A percentile compares a stretch with the other conserved stretches of the same genome.
phyloP scores from a whole-genome alignment of 2,888 invertebrate genomes.

The Drosophila acutilabella region DNA sequence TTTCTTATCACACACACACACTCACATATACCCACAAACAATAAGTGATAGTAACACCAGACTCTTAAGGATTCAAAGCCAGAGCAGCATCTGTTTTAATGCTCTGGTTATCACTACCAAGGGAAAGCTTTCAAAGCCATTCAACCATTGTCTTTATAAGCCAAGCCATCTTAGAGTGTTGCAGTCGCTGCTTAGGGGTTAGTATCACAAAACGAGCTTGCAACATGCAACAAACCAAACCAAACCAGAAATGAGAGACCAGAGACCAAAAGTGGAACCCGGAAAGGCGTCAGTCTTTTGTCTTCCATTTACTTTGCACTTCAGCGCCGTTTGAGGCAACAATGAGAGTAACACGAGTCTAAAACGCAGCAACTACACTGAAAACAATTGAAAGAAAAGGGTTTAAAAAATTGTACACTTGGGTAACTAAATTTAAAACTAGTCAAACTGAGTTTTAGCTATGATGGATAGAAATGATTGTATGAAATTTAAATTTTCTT shows the following conservation, averaged over 20 bases:
- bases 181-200: constrained; percentile 43
- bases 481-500: background rate
- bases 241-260: background rate
- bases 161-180: constrained; percentile 25
- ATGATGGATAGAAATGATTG: too few species aligned
- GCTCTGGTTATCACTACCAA: constrained; percentile 63
- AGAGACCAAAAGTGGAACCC: constrained; percentile 46
- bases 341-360: constrained; percentile 46
- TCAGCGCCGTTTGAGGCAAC: constrained; percentile 68
- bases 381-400: background rate
- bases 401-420: too few species aligned
- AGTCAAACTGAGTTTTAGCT: too few species aligned
- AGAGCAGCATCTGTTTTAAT: constrained; percentile 37
- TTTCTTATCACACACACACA: too few species aligned
- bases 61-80: constrained; percentile 71
- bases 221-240: constrained; percentile 26
- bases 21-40: too few species aligned
- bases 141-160: constrained; percentile 69
- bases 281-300: constrained; percentile 67
- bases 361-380: constrained; percentile 15
- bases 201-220: constrained; percentile 31
- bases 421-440: too few species aligned
- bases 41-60: constrained; percentile 36
- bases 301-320: constrained; percentile 77
- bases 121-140: constrained; percentile 52